Evolutionary conservation across 2,888 invertebrate species (phyloP).

Genomic region (Lochmaea crataegi): DNA sequence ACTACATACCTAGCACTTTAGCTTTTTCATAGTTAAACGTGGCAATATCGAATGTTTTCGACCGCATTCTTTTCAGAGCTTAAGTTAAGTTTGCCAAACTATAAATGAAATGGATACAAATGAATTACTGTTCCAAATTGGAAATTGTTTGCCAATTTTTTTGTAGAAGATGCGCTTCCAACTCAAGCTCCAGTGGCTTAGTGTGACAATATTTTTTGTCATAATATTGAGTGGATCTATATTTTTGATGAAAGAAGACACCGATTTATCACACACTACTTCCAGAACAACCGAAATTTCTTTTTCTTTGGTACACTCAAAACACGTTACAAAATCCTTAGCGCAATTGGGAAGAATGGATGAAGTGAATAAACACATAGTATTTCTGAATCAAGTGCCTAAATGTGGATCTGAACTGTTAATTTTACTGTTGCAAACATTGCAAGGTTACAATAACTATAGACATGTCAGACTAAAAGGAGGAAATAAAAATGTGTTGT

Average conservation of each 20-base stretch:
- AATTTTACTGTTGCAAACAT: conserved; percentile 70
- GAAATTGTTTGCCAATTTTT: background rate
- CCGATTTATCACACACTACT: conserved; percentile 1
- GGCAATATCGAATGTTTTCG: no score
- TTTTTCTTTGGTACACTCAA: conserved; percentile 52
- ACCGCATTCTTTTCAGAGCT: no score
- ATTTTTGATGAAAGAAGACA: conserved; percentile 41
- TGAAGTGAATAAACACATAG: conserved; percentile 66
- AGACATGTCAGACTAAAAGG: conserved; percentile 68
- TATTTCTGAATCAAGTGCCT: conserved; percentile 73
- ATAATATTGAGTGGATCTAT: conserved; percentile 44
- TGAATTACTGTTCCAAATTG: no score
- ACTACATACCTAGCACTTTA: no score
- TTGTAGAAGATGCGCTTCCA: conserved; percentile 18
- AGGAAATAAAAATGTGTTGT: conserved; percentile 56
- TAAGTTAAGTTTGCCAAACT: no score
- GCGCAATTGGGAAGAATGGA: conserved; percentile 66
- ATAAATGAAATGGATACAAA: no score
- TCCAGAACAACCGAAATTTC: conserved; percentile 39
- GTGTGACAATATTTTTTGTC: conserved; percentile 16
- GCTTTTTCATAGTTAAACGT: no score
- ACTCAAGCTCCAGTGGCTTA: conserved; percentile 20
- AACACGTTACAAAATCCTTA: conserved; percentile 68
- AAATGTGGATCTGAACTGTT: conserved; percentile 72
- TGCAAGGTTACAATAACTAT: conserved; percentile 71